Evolutionary conservation across 1,140 invertebrate genomes (phyloP), one percentile per base, ranked within the genome.

Genomic region (Paraescarpia echinospica): DNA sequence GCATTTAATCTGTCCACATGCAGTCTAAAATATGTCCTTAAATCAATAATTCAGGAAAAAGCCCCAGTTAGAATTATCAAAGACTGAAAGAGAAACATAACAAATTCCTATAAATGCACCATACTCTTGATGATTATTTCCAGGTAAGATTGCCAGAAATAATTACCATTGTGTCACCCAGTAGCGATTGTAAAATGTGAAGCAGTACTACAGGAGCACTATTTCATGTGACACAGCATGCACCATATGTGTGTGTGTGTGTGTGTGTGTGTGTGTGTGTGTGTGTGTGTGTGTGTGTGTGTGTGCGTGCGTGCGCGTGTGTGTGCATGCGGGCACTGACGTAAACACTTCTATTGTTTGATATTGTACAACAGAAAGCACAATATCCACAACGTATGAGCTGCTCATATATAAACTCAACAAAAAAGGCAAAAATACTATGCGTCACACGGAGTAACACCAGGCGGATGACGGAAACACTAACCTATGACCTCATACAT

Each of bases 401-500:
- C 8, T 77, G 59, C 22, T 77, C 59, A 77, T 77, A 41, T 27
- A 77, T 77, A 77, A 77, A 77, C 59, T 77, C 8, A 77, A 77
- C 59, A 77, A 77, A 77, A 77, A 77, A 14, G 59, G 59, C 59
- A 77, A 77, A 41, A 77, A 77, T 77, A 27, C 59, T 77, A 77
- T 77, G 59, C 59, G 59, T 18, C 59, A 77, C 59, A 77, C 59
- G 22, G 59, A 77, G 59, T 77, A 77, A 77, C 59, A 77, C 59
- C 59, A 77, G 59, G 59, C 59, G 59, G 59, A 77, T 77, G 59
- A 77, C 22, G 59, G 14, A 77, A 31, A 48, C 48, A 92, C 33
- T n/a, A 33, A 92, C 34, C 33, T 91, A 89, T 31, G 35, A 9
- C 35, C 48, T 93, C 34, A 93, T 6, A 35, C 91, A 41, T 92